These are phyloP conservation scores for Pachycephala philippinensis DNA, from an alignment of 2,113 vertebrate genomes.

Conservation along the genomic window DNA sequence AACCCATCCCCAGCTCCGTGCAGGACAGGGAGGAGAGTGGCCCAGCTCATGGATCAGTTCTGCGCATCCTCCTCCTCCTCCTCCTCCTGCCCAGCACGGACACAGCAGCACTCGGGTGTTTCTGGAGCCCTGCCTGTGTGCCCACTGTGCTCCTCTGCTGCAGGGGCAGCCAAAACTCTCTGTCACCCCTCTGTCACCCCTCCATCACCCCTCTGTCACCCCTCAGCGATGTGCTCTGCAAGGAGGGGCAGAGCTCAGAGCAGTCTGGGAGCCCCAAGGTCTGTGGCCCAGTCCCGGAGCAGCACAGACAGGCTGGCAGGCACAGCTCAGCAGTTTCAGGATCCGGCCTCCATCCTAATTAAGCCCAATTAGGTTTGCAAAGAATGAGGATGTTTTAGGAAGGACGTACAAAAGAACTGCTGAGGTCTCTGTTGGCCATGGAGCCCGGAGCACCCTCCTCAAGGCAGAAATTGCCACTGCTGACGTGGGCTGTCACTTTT, in stretches of 20 bases:
- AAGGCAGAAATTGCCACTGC: not conserved
- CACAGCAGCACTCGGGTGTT: not conserved
- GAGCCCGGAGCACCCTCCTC: not conserved
- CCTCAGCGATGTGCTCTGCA: not conserved
- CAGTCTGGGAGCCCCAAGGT: not conserved
- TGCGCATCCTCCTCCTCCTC: not conserved
- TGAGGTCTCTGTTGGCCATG: not conserved
- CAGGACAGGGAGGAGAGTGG: not conserved
- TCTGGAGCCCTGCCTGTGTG: not conserved
- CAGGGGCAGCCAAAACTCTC: not conserved
- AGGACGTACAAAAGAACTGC: not conserved
- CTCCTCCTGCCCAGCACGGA: rapidly evolving
- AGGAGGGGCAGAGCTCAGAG: not conserved
- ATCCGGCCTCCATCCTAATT: not conserved
- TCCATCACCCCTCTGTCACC: not conserved
- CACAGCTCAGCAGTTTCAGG: not conserved
- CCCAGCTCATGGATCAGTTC: too few relatives aligned
- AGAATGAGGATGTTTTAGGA: not conserved
- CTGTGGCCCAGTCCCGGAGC: not conserved
- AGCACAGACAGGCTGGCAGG: not conserved
- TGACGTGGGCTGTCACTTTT: not conserved
- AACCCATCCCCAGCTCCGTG: not conserved
- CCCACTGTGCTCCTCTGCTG: not conserved
- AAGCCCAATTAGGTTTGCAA: not conserved
- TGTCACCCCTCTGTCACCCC: too few relatives aligned